phyloP scores from a whole-genome alignment of 2,888 invertebrate genomes.

The Myopa tessellatipennis region DNA sequence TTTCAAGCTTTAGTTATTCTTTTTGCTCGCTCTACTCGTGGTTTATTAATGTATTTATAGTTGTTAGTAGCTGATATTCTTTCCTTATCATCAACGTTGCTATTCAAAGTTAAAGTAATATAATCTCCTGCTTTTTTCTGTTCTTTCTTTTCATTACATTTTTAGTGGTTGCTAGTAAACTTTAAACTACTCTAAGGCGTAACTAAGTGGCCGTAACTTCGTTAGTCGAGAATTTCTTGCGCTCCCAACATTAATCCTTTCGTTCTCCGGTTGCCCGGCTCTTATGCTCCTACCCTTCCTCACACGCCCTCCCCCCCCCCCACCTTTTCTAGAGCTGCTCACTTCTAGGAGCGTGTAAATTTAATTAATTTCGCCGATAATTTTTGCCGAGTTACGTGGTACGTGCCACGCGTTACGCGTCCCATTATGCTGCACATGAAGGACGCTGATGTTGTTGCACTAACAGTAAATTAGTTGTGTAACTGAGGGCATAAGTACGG shows the following conservation, averaged over 20 bases:
- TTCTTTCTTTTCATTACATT: neutral
- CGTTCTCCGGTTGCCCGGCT: no score
- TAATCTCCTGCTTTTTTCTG: neutral
- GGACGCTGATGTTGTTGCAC: neutral
- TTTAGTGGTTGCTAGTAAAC: neutral
- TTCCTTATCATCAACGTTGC: no score
- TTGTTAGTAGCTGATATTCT: no score
- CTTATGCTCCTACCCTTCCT: no score
- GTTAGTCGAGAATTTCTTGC: no score
- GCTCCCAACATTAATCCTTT: neutral
- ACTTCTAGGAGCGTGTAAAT: neutral
- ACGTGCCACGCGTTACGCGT: neutral
- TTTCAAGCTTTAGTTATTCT: neutral
- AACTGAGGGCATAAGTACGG: neutral
- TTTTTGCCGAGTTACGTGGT: neutral
- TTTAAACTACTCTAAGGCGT: no score
- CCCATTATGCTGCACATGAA: neutral
- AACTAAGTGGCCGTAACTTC: no score
- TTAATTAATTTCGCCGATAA: constrained; percentile 5
- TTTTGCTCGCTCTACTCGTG: neutral
- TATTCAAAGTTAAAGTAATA: no score
- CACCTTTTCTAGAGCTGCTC: neutral
- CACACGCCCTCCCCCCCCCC: neutral
- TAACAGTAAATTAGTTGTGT: constrained; percentile 23
- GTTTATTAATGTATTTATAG: no score